Conservation (phyloP, 2,113 vertebrate genomes). For the Pungitius pungitius region DNA sequence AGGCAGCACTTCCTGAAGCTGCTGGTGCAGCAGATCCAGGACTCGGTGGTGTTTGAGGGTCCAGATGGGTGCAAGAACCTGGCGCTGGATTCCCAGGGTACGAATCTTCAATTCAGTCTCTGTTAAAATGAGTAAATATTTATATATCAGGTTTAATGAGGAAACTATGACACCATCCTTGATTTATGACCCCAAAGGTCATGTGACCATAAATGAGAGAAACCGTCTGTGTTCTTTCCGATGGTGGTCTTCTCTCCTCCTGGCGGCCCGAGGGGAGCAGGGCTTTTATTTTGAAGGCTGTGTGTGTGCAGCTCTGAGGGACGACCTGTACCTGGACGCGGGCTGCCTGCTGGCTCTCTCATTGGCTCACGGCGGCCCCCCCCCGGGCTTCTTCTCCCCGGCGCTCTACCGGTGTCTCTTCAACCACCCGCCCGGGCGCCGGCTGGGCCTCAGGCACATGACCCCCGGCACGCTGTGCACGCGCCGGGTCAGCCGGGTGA, state of each 20-base stretch:
- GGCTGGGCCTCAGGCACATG: constrained; percentile 67
- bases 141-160: too few species aligned
- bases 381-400: constrained; percentile 87
- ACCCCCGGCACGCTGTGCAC: constrained; percentile 59
- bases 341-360: constrained; percentile 86
- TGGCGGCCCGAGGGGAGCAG: too few species aligned
- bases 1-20: constrained; percentile 70
- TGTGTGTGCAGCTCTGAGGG: constrained; percentile 72
- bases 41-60: constrained; percentile 75
- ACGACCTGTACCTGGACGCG: constrained; percentile 84
- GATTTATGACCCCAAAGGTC: too few species aligned
- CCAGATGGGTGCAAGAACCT: constrained; percentile 74
- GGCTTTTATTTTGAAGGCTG: background rate
- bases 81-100: constrained; percentile 75
- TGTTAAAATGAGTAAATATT: too few species aligned
- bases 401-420: constrained; percentile 86
- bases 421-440: constrained; percentile 69
- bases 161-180: too few species aligned
- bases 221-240: too few species aligned
- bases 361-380: constrained; percentile 87
- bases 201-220: too few species aligned
- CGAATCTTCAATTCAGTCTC: background rate
- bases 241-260: too few species aligned
- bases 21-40: constrained; percentile 73
- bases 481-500: constrained; percentile 50